Percentiles rank a stretch among this genome's conserved stretches.
These are phyloP conservation scores for Cerastis rubricosa DNA, from an alignment of 2,888 invertebrate genomes.

Conservation along the genomic window DNA sequence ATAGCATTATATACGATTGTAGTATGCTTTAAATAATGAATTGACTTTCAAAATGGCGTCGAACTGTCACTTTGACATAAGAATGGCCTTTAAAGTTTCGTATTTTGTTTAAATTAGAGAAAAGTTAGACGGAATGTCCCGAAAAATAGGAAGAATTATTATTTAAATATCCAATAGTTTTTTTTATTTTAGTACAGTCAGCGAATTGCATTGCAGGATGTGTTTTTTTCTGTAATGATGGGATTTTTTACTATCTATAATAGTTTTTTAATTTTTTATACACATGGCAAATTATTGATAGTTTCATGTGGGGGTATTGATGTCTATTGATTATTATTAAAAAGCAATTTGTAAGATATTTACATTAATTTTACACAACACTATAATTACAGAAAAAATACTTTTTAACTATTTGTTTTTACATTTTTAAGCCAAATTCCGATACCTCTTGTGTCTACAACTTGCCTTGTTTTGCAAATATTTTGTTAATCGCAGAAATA, in stretches of 20 bases:
- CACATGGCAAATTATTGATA: not conserved
- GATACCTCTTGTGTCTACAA: not conserved
- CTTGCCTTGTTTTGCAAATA: not conserved
- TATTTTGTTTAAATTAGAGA: conserved; percentile 2
- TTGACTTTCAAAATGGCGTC: not conserved
- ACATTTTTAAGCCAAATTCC: not conserved
- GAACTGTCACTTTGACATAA: conserved; percentile 19
- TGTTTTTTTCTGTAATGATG: not conserved
- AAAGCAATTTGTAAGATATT: not conserved
- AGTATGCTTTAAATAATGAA: not conserved
- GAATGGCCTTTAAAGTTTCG: not conserved
- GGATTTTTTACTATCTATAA: not conserved
- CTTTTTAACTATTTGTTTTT: not conserved
- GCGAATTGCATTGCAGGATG: conserved; percentile 1
- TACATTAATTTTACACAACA: not conserved
- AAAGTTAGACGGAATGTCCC: conserved; percentile 47
- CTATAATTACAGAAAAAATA: not conserved
- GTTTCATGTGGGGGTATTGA: not conserved
- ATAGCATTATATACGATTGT: not conserved
- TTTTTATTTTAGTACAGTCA: conserved; percentile 26
- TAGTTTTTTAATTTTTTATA: not conserved
- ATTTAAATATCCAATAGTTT: conserved; percentile 36
- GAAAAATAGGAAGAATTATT: conserved; percentile 34
- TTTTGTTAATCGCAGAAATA: not conserved
- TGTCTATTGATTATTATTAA: not conserved